Base-by-base conservation (phyloP, 2,888 invertebrate species). In the Lasioglossum lativentre region DNA sequence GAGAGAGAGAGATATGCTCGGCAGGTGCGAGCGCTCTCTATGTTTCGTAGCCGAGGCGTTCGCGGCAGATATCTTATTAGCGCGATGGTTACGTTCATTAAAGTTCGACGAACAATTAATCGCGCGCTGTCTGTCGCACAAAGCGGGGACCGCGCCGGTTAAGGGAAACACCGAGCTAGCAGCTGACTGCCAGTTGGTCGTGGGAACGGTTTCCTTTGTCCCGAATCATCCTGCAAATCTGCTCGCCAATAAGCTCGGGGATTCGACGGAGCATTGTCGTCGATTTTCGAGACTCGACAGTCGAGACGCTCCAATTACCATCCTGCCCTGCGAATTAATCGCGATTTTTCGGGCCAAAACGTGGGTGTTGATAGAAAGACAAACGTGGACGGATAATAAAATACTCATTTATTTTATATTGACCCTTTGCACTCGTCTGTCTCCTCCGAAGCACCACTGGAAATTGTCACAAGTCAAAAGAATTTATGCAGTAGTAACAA, bases 51-150 rank as follows among this genome's bases (percentile, higher is more conserved):
- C 79, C 83, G 80, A 75, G 76, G 34, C 80, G 78, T 74, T 86
- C 47, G 63, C 73, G 14, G 27, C 76, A 59, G 87, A 79, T 86
- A 73, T 81, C 83, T 83, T 78, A 78, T 78, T 83, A 76, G 63
- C 68, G 30, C 72, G 66, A 75, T 52, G 63, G 63, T 73, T 78
- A 63, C 73, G 77, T 68, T 83, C 80, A 74, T 87, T 79, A 76
- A 83, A 86, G 78, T 78, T 86, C 79, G 71, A 52, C 59, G 73
- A 86, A 86, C 77, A 83, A 83, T 82, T 86, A 77, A 72, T 82
- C 68, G 77, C 30, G 47, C 56, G 19, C 73, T 47, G 42, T 80
- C 73, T 40, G 40, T 63, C 40, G 42, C 45, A 68, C 42, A 56
- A 75, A 42, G 56, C 42, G 34, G 40, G 63, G 71, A 56, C 16